Conservation (phyloP, 2,113 vertebrate genomes). For the Otolemur garnettii region DNA sequence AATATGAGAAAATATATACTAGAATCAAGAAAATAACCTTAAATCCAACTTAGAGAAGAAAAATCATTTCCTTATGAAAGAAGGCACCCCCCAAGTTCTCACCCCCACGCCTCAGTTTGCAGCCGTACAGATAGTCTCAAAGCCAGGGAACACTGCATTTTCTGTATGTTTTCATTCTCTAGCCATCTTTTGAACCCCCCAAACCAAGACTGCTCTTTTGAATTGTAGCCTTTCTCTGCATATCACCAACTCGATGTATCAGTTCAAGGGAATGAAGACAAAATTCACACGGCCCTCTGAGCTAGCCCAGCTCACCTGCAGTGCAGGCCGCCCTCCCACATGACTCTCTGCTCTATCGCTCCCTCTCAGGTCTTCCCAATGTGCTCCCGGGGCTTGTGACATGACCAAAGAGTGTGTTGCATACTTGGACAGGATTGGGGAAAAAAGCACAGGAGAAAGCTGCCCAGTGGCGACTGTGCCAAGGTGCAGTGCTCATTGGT, state of each 20-base stretch:
- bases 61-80: not conserved
- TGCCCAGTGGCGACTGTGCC: not conserved
- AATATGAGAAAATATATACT: constrained; percentile 42
- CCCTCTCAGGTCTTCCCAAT: not conserved
- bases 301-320: not conserved
- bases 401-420: not conserved
- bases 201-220: not conserved
- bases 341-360: constrained; percentile 18
- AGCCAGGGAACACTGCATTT: not conserved
- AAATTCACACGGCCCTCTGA: constrained; percentile 31
- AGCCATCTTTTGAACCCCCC: not conserved
- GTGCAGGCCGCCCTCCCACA: not conserved
- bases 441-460: not conserved
- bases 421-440: not conserved
- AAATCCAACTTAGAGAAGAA: constrained; percentile 13
- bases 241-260: not conserved
- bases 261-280: not conserved
- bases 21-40: constrained; percentile 41
- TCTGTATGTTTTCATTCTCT: not conserved
- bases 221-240: not conserved
- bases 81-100: not conserved
- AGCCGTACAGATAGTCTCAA: not conserved
- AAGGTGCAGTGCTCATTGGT: accelerated
- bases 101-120: not conserved
- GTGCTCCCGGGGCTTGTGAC: not conserved